Conservation (phyloP, 2,797 vertebrate species). For the Toxotes lorentzi region DNA sequence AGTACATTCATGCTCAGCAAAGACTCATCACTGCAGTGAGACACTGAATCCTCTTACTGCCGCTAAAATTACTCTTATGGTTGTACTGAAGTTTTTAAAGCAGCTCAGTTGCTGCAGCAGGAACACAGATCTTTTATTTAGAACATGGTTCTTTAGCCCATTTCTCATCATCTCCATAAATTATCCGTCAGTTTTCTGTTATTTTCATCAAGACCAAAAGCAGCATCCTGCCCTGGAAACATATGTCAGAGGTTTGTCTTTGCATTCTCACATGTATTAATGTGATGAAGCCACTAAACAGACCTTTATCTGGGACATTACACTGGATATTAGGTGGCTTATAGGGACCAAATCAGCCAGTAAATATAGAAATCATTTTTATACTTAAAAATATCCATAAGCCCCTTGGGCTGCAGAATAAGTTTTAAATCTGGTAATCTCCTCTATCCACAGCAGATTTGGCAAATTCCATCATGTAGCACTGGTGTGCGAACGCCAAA, state of each 20-base stretch:
- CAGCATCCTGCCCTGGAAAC: background rate
- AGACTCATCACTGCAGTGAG: background rate
- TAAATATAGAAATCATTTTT: background rate
- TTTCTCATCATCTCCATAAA: background rate
- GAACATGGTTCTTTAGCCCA: background rate
- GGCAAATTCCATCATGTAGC: background rate
- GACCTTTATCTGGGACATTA: background rate
- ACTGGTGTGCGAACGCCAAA: background rate
- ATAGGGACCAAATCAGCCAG: background rate
- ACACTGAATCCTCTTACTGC: background rate
- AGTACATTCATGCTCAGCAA: background rate
- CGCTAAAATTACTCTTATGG: background rate
- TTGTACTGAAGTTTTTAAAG: background rate
- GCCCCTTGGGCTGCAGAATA: background rate
- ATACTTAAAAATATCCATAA: background rate
- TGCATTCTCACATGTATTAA: background rate
- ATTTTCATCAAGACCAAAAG: background rate
- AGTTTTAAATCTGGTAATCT: background rate
- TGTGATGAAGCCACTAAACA: background rate
- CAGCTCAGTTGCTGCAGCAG: background rate
- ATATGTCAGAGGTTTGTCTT: background rate
- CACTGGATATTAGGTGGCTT: no score
- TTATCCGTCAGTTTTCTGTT: background rate
- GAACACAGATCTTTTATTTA: conserved; percentile 2
- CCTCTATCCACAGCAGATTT: conserved; percentile 1